Evolutionary conservation across 2,113 vertebrate species (phyloP), one percentile per base, ranked within the genome.

Genomic region (Poeciliopsis occidentalis): DNA sequence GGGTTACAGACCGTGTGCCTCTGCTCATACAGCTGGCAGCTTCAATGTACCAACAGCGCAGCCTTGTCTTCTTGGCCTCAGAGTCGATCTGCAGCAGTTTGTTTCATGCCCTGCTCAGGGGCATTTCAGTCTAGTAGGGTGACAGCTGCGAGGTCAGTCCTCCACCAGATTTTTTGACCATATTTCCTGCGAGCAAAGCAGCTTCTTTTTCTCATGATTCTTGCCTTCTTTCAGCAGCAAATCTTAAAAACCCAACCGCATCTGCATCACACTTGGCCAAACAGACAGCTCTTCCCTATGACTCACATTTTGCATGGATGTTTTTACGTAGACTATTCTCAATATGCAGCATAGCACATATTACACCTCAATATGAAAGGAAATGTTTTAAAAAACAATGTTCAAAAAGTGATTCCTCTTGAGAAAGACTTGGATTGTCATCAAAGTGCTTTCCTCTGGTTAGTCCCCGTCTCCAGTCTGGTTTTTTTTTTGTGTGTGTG

Each of bases 401-500:
- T n/a, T 73, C 24, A 80, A 80, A 76, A 84, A 72, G 66, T 76
- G 79, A 81, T 77, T 82, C 80, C 69, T 83, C 76, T 84, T 78
- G 44, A 69, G 79, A 76, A 82, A 80, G 62, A 79, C 76, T 87
- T 92, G 85, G 87, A 90, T 65, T 73, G 65, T 74, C 81, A 89
- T 91, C 85, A 88, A 83, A 92, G 87, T 74, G 69, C 68, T 89
- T 64, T 32, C 67, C 57, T 77, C 75, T 74, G 71, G 79, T 83
- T 77, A 70, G 75, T 70, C 68, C 68, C 66, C 41, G 24, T 85
- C 65, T 83, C 39, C 79, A 84, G 81, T 74, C 75, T 84, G 76
- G 39, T 60, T 85, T 91, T 81, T 71, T 66, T 30, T 30, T 30
- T 30, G 1, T n/a, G n/a, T n/a, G n/a, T n/a, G n/a, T n/a, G n/a